phyloP scores from a whole-genome alignment of 2,888 invertebrate genomes.

The Sycophila texana region DNA sequence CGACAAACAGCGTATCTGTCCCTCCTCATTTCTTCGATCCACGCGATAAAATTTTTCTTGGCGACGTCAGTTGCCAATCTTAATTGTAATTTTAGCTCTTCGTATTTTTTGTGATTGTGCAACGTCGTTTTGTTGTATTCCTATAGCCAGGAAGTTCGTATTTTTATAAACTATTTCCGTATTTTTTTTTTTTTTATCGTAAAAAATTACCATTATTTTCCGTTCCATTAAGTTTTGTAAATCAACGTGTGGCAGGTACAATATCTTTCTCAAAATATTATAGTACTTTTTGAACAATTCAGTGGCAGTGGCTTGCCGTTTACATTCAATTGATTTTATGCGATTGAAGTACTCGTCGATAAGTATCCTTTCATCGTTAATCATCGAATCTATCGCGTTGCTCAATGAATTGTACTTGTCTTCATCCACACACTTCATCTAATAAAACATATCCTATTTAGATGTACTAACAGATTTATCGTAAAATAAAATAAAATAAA shows the following conservation, averaged over 20 bases:
- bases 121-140: conserved; percentile 58
- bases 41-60: conserved; percentile 52
- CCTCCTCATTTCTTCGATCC: conserved; percentile 57
- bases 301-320: conserved; percentile 48
- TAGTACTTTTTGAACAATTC: conserved; percentile 58
- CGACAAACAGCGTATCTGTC: conserved; percentile 50
- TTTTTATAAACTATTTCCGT: background rate
- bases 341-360: conserved; percentile 53
- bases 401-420: conserved; percentile 49
- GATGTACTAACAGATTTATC: conserved; percentile 25
- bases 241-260: conserved; percentile 52
- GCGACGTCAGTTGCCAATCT: conserved; percentile 40
- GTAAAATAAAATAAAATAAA: background rate
- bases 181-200: background rate
- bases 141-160: conserved; percentile 44
- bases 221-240: conserved; percentile 57
- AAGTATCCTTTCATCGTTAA: conserved; percentile 48
- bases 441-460: background rate
- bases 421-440: conserved; percentile 38
- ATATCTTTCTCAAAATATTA: conserved; percentile 57
- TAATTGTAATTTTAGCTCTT: conserved; percentile 56
- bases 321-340: conserved; percentile 53
- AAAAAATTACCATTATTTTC: conserved; percentile 57
- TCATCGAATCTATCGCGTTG: conserved; percentile 41
- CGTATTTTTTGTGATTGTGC: conserved; percentile 58